Evolutionary conservation across 2,888 invertebrate genomes (phyloP), one percentile per base, ranked within the genome.

Genomic region (Diarsia rubi): DNA sequence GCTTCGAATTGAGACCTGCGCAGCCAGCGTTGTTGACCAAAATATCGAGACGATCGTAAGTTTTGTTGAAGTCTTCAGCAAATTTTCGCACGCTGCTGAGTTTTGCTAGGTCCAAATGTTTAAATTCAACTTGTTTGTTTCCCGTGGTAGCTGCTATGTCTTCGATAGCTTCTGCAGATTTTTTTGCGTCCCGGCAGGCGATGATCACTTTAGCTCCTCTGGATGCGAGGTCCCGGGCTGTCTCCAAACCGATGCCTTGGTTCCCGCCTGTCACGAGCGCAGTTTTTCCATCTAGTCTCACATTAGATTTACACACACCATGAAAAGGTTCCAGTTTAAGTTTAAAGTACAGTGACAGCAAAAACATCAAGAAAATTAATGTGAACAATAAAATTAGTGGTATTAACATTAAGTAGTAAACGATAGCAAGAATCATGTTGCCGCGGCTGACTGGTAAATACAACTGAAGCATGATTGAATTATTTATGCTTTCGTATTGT

Each of bases 241-340:
- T 98, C 94, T 98, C 98, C 90, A 97, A 97, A 2, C 99, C 98
- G 76, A 99, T 98, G 3, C 99, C 98, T 2, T 98, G 97, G 92
- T 98, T 98, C 0, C 98, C 97, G 8, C 98, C 99, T 0, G 98
- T 98, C 11, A 99, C 95, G 57, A 99, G 97, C 0, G 97, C 97
- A 64, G 97, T 95, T 97, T 98, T 98, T 59, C 97, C 97, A 3
- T 93, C 78, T 4, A 96, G 80, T 49, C 90, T 89, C 0, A 85
- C 90, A 59, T 90, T 90, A 54, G 94, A 94, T 71, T 84, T 92
- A 81, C 95, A 95, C 14, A 90, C 89, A 27, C 91, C 90, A 72
- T 90, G 73, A 6, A 83, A 47, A 0, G 69, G 78, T 75, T 87
- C 87, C 6, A 75, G 45, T 31, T 71, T 81, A 14, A 87, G 2